Evolutionary conservation across 2,888 invertebrate genomes (phyloP).

Genomic region (Adineta ricciae): DNA sequence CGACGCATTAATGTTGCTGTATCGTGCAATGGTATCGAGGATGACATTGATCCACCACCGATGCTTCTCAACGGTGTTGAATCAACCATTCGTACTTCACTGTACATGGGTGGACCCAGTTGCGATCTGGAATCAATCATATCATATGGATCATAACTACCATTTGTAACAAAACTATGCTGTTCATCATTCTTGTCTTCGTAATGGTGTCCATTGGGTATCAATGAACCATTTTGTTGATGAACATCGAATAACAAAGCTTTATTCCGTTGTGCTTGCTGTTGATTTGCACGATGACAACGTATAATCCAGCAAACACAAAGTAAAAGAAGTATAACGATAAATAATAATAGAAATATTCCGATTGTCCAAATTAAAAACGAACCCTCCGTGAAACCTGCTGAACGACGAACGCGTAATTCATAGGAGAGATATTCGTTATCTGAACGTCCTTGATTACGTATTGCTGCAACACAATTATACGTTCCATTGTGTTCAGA

Average conservation of each 20-base stretch:
- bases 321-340: background rate
- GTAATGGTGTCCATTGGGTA: background rate
- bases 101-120: constrained; percentile 15
- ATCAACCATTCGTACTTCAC: constrained; percentile 1
- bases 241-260: constrained; percentile 10
- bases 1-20: background rate
- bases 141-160: constrained; percentile 13
- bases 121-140: constrained; percentile 3
- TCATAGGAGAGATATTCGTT: constrained; percentile 14
- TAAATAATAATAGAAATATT: background rate
- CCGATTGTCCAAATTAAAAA: background rate
- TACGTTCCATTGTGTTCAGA: constrained; percentile 12
- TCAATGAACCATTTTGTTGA: background rate
- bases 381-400: background rate
- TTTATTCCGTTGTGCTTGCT: constrained; percentile 10
- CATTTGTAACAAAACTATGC: constrained; percentile 10
- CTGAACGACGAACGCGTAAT: background rate
- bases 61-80: constrained; percentile 14
- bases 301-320: background rate
- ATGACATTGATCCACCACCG: constrained; percentile 7
- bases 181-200: constrained; percentile 13
- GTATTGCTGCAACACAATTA: constrained; percentile 17
- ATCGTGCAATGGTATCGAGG: constrained; percentile 2
- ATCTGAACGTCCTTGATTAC: constrained; percentile 8
- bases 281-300: constrained; percentile 10